Evolutionary conservation across 2,888 invertebrate species (phyloP).

Genomic region (Linnaemya vulpina): DNA sequence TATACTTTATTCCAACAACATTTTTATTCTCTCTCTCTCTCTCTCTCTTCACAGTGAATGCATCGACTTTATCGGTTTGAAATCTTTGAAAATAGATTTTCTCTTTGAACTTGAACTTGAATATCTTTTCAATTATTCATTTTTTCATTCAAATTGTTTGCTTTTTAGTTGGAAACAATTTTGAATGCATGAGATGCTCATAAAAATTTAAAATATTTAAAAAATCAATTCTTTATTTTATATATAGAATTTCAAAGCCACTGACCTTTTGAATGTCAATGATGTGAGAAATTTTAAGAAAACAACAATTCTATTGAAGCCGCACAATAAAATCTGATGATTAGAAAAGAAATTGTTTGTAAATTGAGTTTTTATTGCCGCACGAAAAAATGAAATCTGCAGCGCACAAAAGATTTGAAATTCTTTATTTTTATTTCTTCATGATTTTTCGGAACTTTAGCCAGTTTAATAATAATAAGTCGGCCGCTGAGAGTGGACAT

Average conservation of each 20-base stretch:
- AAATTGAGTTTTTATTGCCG: neutral
- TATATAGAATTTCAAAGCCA: neutral
- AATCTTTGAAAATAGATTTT: neutral
- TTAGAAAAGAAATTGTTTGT: neutral
- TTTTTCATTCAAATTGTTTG: neutral
- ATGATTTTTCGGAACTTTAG: neutral
- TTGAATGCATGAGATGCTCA: conserved; percentile 5
- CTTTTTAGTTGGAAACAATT: neutral
- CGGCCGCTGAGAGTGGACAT: neutral
- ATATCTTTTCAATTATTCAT: conserved; percentile 13
- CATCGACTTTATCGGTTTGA: neutral
- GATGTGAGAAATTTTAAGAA: neutral
- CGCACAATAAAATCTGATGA: neutral
- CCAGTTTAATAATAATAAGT: neutral
- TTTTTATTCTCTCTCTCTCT: too few relatives aligned
- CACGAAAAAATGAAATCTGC: too few relatives aligned
- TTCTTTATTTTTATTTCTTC: neutral
- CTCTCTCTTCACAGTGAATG: neutral
- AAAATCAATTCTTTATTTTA: neutral
- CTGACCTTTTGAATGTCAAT: conserved; percentile 30
- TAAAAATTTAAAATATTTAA: neutral
- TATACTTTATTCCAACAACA: too few relatives aligned
- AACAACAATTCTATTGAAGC: neutral
- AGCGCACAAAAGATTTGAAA: too few relatives aligned
- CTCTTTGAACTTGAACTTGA: conserved; percentile 64